Evolutionary conservation across 2,888 invertebrate species (phyloP).

Genomic region (Andrena hattorfiana): DNA sequence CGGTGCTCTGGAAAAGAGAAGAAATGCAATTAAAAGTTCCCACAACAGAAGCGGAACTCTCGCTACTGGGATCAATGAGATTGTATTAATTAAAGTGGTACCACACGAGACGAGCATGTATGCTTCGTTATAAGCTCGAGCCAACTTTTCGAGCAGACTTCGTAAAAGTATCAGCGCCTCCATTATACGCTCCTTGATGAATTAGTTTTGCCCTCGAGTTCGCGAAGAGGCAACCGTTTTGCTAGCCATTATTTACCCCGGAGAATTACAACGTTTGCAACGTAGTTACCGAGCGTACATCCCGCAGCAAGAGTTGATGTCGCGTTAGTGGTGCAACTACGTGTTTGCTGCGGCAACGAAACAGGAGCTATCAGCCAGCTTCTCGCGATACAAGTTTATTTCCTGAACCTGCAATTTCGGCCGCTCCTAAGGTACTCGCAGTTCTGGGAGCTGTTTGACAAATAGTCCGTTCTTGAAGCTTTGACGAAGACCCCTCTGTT

Average conservation of each 20-base stretch:
- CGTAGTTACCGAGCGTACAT: constrained; percentile 54
- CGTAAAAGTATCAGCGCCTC: constrained; percentile 36
- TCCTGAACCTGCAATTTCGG: constrained; percentile 42
- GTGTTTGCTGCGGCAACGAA: constrained; percentile 60
- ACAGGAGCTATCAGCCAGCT: constrained; percentile 27
- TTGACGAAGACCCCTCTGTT: background rate
- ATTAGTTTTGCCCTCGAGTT: constrained; percentile 60
- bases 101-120: background rate
- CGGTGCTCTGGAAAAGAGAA: background rate
- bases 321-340: constrained; percentile 38
- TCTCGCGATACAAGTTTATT: constrained; percentile 47
- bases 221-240: constrained; percentile 58
- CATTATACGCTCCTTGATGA: constrained; percentile 36
- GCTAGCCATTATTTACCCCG: constrained; percentile 69
- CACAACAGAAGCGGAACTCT: background rate
- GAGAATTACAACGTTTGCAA: constrained; percentile 67
- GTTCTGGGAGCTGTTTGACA: constrained; percentile 11
- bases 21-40: constrained; percentile 16
- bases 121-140: constrained; percentile 8
- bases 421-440: background rate
- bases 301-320: constrained; percentile 44
- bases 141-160: constrained; percentile 24
- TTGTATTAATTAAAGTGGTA: constrained; percentile 24
- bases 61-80: background rate
- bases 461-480: background rate